These are phyloP conservation scores for Paramisgurnus dabryanus DNA, from an alignment of 2,113 vertebrate genomes.

Conservation along the genomic window DNA sequence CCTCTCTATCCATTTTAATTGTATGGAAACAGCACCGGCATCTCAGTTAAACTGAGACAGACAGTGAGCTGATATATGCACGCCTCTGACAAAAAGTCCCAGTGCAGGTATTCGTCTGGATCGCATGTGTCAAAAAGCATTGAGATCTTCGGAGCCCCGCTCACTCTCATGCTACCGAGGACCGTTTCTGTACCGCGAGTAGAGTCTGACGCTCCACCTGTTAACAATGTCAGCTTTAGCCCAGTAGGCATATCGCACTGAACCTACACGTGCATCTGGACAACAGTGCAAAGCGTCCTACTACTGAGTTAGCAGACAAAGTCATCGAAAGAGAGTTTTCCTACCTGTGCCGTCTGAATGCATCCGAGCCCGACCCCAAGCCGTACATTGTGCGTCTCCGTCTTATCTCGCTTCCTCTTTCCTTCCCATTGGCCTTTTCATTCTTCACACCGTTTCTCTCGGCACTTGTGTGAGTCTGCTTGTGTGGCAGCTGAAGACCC, in stretches of 20 bases:
- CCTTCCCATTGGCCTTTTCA: not conserved
- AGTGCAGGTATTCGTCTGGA: constrained; percentile 17
- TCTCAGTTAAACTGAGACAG: not conserved
- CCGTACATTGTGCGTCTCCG: constrained; percentile 28
- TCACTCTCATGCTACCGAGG: constrained; percentile 12
- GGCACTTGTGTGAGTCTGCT: constrained; percentile 40
- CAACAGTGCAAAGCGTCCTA: constrained; percentile 11
- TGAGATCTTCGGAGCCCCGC: not conserved
- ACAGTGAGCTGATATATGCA: constrained; percentile 26
- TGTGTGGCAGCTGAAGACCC: constrained; percentile 32
- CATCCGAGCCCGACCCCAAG: constrained; percentile 49
- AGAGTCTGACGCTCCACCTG: constrained; percentile 51
- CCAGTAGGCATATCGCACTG: constrained; percentile 29
- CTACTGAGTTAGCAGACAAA: constrained; percentile 9
- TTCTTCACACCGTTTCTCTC: constrained; percentile 13
- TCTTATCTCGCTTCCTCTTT: not conserved
- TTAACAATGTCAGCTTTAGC: constrained; percentile 54
- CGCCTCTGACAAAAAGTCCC: constrained; percentile 26
- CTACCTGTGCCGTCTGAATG: constrained; percentile 52
- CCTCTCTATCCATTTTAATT: not conserved
- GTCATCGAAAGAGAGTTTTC: constrained; percentile 12
- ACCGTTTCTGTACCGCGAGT: constrained; percentile 10
- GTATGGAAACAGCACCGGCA: not conserved
- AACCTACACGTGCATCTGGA: constrained; percentile 37
- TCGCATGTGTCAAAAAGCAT: constrained; percentile 28